These are phyloP conservation scores for Caerostris darwini DNA, from an alignment of 1,140 invertebrate species.

Conservation along the genomic window DNA sequence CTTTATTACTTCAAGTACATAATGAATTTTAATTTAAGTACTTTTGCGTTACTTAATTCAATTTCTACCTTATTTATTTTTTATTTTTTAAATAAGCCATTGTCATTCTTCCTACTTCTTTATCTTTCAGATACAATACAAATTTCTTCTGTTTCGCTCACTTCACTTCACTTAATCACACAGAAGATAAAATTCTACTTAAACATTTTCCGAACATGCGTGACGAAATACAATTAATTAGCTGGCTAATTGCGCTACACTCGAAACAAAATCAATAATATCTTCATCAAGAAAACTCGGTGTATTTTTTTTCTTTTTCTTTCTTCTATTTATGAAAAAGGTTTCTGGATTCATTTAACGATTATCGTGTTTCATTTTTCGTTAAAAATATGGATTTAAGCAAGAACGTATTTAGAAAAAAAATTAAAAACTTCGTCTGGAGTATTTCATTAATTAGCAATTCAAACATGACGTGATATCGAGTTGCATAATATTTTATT, in stretches of 20 bases:
- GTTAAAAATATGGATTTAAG: neutral
- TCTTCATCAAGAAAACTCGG: neutral
- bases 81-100: too few species aligned
- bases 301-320: neutral
- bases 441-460: neutral
- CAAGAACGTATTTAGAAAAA: too few species aligned
- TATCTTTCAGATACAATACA: too few species aligned
- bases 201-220: neutral
- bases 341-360: neutral
- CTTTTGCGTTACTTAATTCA: too few species aligned
- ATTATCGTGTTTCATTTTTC: neutral
- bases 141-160: neutral
- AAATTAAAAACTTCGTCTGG: neutral
- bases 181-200: neutral
- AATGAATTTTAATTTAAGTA: too few species aligned
- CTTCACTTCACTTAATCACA: neutral
- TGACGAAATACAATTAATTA: constrained; percentile 28
- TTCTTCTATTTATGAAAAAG: neutral
- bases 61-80: too few species aligned
- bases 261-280: neutral
- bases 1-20: too few species aligned
- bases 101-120: too few species aligned
- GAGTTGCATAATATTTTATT: too few species aligned
- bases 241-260: neutral
- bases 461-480: neutral